Evolutionary conservation across 1,140 invertebrate species (phyloP), one percentile per base, ranked within the genome.

Genomic region (Cryptotermes secundus): DNA sequence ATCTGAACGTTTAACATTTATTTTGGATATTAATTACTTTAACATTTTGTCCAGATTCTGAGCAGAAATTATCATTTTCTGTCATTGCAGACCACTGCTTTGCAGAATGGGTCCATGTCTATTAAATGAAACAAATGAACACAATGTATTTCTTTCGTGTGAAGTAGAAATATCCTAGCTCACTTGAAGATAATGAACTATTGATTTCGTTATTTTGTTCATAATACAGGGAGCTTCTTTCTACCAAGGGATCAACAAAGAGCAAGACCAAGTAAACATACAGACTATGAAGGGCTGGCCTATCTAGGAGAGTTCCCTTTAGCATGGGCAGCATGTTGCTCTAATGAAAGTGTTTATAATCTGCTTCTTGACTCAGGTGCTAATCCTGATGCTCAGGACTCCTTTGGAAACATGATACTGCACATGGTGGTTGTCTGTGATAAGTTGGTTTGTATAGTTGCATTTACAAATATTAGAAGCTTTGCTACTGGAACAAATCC

Each of bases 391-490:
- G 91, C 94, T 2, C 96, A 98, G 88, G 97, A 98, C 88, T 94
- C 93, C 1, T 97, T 97, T 88, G 97, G 96, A 10, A 99, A 99
- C 88, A 99, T 98, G 93, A 97, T 99, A 83, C 91, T 99, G 10
- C 99, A 99, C 89, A 99, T 99, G 97, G 96, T 99, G 24, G 99
- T 99, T 1, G 97, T 99, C 83, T 95, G 96, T 87, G 97, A 99
- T 89, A 98, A 99, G 91, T 90, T 97, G 90, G 97, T 98, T 91
- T 91, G 92, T 81, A 79, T 53, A 9, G 45, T 3, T 49, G 45
- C 14, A 49, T 49, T 49, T 22, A 16, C 45, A 49, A 16, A 22
- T 49, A 19, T 49, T 49, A 49, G 19, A 12, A 49, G 14, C 22
- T 49, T 49, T 49, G 22, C 9, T 42, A 42, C 38, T 1, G 38